Percentiles rank a stretch among this genome's conserved stretches.
These are phyloP conservation scores for Anguilla japonica DNA, from an alignment of 2,113 vertebrate species.

Conservation along the genomic window DNA sequence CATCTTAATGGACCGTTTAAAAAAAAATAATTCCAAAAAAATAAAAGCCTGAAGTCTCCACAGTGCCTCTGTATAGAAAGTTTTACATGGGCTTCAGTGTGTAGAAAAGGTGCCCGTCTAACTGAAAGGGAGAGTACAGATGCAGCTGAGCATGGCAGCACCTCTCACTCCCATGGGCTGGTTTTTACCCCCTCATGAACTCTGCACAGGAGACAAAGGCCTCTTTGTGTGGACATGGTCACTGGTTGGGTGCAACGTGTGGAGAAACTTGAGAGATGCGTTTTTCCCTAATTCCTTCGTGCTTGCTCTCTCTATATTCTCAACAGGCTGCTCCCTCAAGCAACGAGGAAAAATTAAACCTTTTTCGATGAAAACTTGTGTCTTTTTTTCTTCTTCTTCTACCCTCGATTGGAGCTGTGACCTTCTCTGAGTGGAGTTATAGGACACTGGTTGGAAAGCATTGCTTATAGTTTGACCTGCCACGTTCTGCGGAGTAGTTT, in stretches of 20 bases:
- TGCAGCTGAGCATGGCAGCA: background rate
- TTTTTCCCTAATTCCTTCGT: background rate
- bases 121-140: background rate
- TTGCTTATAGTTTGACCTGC: background rate
- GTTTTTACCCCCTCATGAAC: conserved; percentile 6
- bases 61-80: background rate
- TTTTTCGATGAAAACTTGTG: no score
- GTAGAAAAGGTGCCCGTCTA: background rate
- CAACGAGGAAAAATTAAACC: background rate
- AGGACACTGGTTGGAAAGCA: background rate
- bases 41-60: background rate
- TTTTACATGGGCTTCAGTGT: background rate
- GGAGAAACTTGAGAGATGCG: conserved; percentile 4
- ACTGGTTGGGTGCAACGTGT: background rate
- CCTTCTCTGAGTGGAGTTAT: background rate
- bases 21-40: background rate
- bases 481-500: background rate
- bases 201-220: conserved; percentile 18
- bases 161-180: background rate
- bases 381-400: background rate
- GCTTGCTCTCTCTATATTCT: background rate
- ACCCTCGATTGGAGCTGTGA: background rate
- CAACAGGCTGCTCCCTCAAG: background rate
- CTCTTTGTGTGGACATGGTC: conserved; percentile 10
- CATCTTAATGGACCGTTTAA: background rate